Percentiles rank a stretch among this genome's conserved stretches.
Evolutionary conservation across 1,140 invertebrate genomes (phyloP).

Genomic region (Drosophila kurseongensis): DNA sequence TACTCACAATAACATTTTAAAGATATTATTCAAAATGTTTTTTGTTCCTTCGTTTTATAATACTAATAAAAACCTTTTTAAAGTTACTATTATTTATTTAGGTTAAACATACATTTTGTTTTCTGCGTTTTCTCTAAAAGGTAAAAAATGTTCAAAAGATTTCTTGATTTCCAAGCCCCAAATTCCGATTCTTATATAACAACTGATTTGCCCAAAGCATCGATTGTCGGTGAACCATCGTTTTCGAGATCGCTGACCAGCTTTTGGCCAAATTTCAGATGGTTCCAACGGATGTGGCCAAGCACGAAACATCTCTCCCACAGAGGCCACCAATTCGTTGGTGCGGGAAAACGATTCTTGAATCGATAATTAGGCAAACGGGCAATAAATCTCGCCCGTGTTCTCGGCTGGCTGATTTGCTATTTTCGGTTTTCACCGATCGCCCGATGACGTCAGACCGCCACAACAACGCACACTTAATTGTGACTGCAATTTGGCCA

Average conservation of each 20-base stretch:
- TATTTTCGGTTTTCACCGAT: constrained; percentile 39
- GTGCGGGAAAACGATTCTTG: constrained; percentile 66
- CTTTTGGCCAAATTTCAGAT: background rate
- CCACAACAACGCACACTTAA: constrained; percentile 58
- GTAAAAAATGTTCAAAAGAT: no score
- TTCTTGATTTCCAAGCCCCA: no score
- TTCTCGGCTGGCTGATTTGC: constrained; percentile 40
- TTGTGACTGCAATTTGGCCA: constrained; percentile 73
- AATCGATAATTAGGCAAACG: constrained; percentile 67
- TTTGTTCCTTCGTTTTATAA: no score
- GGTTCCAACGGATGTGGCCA: constrained; percentile 11
- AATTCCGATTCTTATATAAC: no score
- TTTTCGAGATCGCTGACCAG: background rate
- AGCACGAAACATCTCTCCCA: constrained; percentile 1
- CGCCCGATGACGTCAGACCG: constrained; percentile 64
- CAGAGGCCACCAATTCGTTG: constrained; percentile 17
- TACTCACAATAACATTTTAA: no score
- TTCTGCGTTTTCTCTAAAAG: no score
- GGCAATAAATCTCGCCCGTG: constrained; percentile 59
- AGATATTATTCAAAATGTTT: no score
- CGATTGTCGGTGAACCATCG: no score
- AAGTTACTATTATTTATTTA: no score
- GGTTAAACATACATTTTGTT: no score
- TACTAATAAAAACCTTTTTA: no score
- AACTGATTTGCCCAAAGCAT: no score